Evolutionary conservation across 2,113 vertebrate genomes (phyloP), one percentile per base, ranked within the genome.

Genomic region (Malurus alboscapulatus): DNA sequence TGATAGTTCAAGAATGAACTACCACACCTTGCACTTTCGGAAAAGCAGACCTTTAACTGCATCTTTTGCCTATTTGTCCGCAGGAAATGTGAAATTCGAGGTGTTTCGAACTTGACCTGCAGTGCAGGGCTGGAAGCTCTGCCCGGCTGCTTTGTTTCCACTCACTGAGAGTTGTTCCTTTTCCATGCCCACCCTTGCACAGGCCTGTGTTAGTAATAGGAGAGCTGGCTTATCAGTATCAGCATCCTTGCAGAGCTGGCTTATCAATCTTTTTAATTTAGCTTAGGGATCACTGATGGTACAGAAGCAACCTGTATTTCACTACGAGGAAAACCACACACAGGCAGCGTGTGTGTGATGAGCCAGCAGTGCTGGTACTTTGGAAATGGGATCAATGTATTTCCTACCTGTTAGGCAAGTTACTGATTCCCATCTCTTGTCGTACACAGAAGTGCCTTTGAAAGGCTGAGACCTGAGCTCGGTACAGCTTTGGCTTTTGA

Each of bases 201-300:
- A 12, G 68, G 58, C 38, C 63, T 29, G n/a, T 0, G 1, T 20
- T 38, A 59, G 86, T 53, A 75, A 34, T 68, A 34, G 58, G 50
- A 40, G 67, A 65, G n/a, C 2, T 0, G 10, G 13, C n/a, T 50
- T 2, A 25, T 17, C 40, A 34, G n/a, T n/a, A n/a, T n/a, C n/a
- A n/a, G n/a, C n/a, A 34, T 65, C 78, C 51, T 83, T 42, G 58
- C 54, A 40, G 67, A 65, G n/a, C 2, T 0, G 10, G 13, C n/a
- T 50, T 2, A 25, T 17, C 40, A 34, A 62, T 38, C 45, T 38
- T 54, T 53, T 32, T 24, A 32, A 34, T 91, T 71, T 53, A 62
- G 63, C 7, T 47, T 42, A 1, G 27, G 40, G 44, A 42, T 91
- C 2, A 0, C 4, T 36, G 48, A 17, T 78, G 27, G 16, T 32